Percentiles rank a stretch among this genome's conserved stretches.
Evolutionary conservation across 2,113 vertebrate genomes (phyloP).

Genomic region (Neotragus moschatus): DNA sequence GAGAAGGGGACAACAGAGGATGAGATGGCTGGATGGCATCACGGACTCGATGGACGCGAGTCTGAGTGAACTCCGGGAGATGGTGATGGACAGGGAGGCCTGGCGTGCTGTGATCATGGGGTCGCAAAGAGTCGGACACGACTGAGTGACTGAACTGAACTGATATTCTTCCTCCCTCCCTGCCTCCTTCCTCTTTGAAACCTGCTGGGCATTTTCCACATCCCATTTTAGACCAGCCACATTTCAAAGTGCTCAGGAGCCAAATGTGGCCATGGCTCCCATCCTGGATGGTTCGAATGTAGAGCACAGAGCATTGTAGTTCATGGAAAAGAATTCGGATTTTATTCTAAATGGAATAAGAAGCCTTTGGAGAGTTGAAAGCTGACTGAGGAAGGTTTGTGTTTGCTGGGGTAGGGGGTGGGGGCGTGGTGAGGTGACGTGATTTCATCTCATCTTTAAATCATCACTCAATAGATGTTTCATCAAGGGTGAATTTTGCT

Average conservation of each 20-base stretch:
- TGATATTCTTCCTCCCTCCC: too few relatives aligned
- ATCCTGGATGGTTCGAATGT: too few relatives aligned
- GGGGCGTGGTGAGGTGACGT: accelerated
- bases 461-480: not conserved
- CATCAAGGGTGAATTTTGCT: not conserved
- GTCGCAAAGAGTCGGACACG: too few relatives aligned
- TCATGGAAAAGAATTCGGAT: not conserved
- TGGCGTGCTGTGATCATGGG: too few relatives aligned
- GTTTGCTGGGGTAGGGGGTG: accelerated
- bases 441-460: not conserved
- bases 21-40: too few relatives aligned
- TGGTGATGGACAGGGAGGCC: too few relatives aligned
- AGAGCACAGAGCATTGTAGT: accelerated
- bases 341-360: not conserved
- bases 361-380: not conserved
- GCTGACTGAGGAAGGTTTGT: not conserved
- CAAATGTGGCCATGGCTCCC: too few relatives aligned
- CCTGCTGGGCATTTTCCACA: not conserved
- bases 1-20: too few relatives aligned
- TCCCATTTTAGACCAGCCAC: not conserved
- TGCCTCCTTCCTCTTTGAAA: not conserved
- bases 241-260: not conserved
- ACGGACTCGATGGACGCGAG: too few relatives aligned
- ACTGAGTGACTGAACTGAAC: too few relatives aligned
- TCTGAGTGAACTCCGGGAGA: too few relatives aligned